Evolutionary conservation across 1,140 invertebrate genomes (phyloP).

Genomic region (Halyomorpha halys): DNA sequence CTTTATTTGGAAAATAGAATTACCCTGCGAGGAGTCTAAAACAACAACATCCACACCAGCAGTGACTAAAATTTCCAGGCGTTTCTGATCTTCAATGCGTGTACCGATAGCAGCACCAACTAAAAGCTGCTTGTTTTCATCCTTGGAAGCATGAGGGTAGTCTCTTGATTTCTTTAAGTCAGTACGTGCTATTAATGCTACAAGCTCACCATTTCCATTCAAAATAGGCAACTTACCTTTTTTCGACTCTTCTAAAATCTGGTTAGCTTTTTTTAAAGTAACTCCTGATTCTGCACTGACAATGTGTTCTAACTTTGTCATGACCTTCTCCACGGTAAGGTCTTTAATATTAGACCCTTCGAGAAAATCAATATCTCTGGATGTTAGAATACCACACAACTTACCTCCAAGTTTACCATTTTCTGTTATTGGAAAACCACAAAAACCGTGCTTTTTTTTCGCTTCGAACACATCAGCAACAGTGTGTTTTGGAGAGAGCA

Average conservation of each 20-base stretch:
- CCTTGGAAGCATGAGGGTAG: constrained; percentile 94
- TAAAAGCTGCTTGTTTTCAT: constrained; percentile 92
- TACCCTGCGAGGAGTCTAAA: constrained; percentile 95
- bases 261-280: constrained; percentile 85
- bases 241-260: constrained; percentile 90
- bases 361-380: constrained; percentile 93
- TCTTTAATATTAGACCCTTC: constrained; percentile 47
- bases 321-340: constrained; percentile 56
- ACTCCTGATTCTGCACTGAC: constrained; percentile 81
- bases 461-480: constrained; percentile 81
- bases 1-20: constrained; percentile 90
- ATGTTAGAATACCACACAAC: constrained; percentile 94
- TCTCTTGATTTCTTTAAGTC: constrained; percentile 96
- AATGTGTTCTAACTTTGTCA: constrained; percentile 80
- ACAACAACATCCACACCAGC: constrained; percentile 97
- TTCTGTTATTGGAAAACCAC: constrained; percentile 91
- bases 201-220: constrained; percentile 78
- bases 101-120: constrained; percentile 97
- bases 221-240: constrained; percentile 95
- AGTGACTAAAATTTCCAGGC: constrained; percentile 65
- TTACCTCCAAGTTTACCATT: constrained; percentile 88
- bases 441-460: constrained; percentile 87
- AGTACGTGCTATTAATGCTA: constrained; percentile 91
- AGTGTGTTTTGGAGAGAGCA: constrained; percentile 73
- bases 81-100: constrained; percentile 65